A percentile compares a stretch with the other conserved stretches of the same genome.
Conservation (phyloP, 2,113 vertebrate genomes). For the Hiodon tergisus region DNA sequence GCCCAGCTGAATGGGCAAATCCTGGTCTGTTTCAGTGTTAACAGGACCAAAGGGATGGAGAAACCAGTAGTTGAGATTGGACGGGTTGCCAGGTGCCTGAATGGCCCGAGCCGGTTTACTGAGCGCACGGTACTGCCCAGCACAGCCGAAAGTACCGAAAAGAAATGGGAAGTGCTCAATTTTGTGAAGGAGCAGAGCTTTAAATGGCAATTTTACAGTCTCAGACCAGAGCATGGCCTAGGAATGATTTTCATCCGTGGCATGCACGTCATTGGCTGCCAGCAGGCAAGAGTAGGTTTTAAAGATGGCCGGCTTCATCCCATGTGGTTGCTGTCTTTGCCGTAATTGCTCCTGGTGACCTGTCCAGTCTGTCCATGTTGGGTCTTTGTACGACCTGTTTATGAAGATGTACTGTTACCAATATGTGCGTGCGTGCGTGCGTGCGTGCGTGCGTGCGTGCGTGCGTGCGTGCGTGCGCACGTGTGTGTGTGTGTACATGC, state of each 20-base stretch:
- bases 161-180: too few relatives aligned
- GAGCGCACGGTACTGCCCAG: not conserved
- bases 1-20: not conserved
- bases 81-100: not conserved
- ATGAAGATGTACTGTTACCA: conserved; percentile 36
- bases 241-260: too few relatives aligned
- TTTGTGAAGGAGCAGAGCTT: too few relatives aligned
- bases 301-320: not conserved
- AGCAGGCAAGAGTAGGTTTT: not conserved
- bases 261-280: too few relatives aligned
- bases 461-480: too few relatives aligned
- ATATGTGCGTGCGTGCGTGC: conserved; percentile 46
- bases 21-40: not conserved
- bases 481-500: too few relatives aligned
- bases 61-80: not conserved
- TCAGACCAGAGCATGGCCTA: too few relatives aligned
- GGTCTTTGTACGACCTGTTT: conserved; percentile 44
- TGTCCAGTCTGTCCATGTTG: conserved; percentile 43
- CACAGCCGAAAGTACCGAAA: too few relatives aligned
- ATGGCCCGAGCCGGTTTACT: not conserved
- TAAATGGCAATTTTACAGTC: too few relatives aligned
- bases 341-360: not conserved
- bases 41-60: not conserved
- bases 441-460: conserved; percentile 48
- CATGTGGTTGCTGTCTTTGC: not conserved